These are phyloP conservation scores for Apogon hyalosoma DNA, from an alignment of 2,797 vertebrate genomes.

Conservation along the genomic window DNA sequence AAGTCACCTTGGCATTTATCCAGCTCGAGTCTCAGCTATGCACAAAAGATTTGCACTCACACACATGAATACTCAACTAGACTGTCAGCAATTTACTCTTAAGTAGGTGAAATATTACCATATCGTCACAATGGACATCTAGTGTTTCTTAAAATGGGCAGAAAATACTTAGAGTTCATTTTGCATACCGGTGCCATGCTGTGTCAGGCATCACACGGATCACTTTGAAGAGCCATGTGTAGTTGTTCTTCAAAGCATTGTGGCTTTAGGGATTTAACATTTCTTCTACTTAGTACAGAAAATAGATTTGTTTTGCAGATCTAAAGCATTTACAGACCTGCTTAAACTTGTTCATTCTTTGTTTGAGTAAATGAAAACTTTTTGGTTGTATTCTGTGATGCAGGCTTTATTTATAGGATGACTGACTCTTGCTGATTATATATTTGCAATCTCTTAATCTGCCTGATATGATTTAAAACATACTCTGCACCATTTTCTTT, in stretches of 20 bases:
- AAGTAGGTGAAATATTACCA: conserved; percentile 47
- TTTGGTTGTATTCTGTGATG: conserved; percentile 14
- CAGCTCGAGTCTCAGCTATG: conserved; percentile 51
- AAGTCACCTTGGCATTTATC: conserved; percentile 56
- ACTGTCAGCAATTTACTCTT: conserved; percentile 46
- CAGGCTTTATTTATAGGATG: neutral
- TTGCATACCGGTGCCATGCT: conserved; percentile 60
- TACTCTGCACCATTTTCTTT: conserved; percentile 15
- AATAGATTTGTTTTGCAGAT: conserved; percentile 40
- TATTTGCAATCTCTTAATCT: conserved; percentile 25
- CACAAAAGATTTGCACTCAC: conserved; percentile 66
- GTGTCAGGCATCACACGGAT: conserved; percentile 52
- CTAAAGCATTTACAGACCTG: conserved; percentile 12
- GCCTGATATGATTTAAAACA: conserved; percentile 40
- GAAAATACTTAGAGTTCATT: conserved; percentile 36
- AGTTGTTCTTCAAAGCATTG: conserved; percentile 51
- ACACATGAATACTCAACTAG: conserved; percentile 41
- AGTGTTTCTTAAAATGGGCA: conserved; percentile 29
- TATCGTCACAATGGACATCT: conserved; percentile 30
- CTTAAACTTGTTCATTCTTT: conserved; percentile 23
- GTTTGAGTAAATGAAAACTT: conserved; percentile 12
- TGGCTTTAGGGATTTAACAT: conserved; percentile 52
- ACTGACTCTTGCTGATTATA: conserved; percentile 3
- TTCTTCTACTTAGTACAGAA: conserved; percentile 42
- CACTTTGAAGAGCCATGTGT: conserved; percentile 33